Evolutionary conservation across 2,113 vertebrate species (phyloP).

Genomic region (Tonatia bakeri): DNA sequence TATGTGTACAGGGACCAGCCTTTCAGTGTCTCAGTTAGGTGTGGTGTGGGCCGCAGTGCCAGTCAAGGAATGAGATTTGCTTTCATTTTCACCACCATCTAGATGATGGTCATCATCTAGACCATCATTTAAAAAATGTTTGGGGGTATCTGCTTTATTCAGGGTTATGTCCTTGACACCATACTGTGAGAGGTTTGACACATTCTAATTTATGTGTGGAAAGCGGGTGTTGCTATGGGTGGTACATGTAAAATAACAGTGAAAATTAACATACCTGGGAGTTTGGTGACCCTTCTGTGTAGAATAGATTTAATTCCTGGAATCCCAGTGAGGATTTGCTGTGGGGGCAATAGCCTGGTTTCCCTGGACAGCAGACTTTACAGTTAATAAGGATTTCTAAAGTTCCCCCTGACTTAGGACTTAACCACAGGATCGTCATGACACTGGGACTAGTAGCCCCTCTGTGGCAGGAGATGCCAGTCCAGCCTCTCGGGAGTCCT

Average conservation of each 20-base stretch:
- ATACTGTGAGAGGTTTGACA: neutral
- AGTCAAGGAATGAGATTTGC: neutral
- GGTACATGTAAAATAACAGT: neutral
- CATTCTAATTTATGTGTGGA: neutral
- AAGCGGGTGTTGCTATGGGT: neutral
- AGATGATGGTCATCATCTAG: no score
- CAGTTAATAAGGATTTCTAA: neutral
- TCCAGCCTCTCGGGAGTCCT: neutral
- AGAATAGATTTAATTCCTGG: neutral
- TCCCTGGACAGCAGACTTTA: neutral
- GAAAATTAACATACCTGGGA: neutral
- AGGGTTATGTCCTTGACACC: neutral
- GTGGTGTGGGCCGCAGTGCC: neutral
- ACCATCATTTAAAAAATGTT: neutral
- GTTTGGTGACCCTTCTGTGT: neutral
- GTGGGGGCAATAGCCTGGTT: neutral
- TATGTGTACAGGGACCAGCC: neutral
- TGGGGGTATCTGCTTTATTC: neutral
- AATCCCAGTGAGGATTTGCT: neutral
- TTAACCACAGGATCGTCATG: neutral
- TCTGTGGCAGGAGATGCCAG: neutral
- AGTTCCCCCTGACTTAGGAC: neutral
- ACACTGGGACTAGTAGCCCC: neutral
- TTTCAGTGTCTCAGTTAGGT: neutral
- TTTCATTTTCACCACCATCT: neutral